phyloP scores from a whole-genome alignment of 2,797 vertebrate genomes.

The Coracias cyanogaster region DNA sequence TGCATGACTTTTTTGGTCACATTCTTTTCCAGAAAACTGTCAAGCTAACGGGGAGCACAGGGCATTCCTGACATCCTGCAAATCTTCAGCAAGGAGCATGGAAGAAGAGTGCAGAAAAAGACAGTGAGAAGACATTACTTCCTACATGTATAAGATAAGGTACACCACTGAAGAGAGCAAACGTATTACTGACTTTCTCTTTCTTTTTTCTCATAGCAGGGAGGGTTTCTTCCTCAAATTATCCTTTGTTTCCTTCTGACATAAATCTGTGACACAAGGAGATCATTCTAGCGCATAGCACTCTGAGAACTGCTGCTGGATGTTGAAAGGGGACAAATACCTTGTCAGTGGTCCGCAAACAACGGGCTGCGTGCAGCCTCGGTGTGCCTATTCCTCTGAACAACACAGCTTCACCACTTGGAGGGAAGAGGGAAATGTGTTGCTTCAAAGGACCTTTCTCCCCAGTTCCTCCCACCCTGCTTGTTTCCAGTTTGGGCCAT shows the following conservation, averaged over 20 bases:
- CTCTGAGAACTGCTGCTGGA: neutral
- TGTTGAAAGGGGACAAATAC: neutral
- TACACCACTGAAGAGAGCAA: neutral
- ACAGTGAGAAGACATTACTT: neutral
- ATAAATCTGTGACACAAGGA: neutral
- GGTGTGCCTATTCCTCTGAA: neutral
- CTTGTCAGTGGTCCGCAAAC: neutral
- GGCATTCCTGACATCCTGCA: neutral
- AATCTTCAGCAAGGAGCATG: neutral
- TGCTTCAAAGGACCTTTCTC: neutral
- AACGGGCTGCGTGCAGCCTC: neutral
- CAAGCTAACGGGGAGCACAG: neutral
- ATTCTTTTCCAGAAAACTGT: neutral
- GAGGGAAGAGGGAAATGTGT: neutral
- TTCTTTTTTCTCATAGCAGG: neutral
- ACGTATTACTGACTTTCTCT: neutral
- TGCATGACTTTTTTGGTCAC: neutral
- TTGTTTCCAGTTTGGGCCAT: neutral
- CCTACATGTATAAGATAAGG: rapidly evolving
- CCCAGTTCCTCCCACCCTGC: neutral
- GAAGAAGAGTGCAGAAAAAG: neutral
- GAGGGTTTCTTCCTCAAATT: neutral
- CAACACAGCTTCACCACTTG: neutral
- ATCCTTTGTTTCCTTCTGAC: neutral
- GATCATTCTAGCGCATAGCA: neutral